These are phyloP conservation scores for Misgurnus anguillicaudatus DNA, from an alignment of 2,113 vertebrate species.

Conservation along the genomic window DNA sequence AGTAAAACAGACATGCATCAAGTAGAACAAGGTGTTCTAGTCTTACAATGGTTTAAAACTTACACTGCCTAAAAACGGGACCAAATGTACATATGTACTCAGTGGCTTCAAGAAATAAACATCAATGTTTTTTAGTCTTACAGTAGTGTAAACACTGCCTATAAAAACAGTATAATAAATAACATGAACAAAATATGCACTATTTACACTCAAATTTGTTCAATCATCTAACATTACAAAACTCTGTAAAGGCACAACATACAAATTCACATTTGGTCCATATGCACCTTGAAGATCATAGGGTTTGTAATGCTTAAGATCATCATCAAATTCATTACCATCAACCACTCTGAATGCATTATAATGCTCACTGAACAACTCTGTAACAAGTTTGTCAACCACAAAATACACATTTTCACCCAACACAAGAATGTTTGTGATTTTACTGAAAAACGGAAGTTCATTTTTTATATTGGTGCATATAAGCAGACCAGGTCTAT, in stretches of 20 bases:
- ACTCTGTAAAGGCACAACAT: not conserved
- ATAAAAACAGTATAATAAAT: too few species aligned
- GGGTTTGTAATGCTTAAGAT: conserved; percentile 7
- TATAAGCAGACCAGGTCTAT: conserved; percentile 11
- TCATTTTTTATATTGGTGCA: conserved; percentile 14
- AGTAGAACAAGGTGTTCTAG: too few species aligned
- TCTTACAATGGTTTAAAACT: too few species aligned
- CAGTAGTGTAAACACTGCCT: too few species aligned
- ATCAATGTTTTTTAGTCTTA: too few species aligned
- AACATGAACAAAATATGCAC: too few species aligned
- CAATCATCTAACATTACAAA: not conserved
- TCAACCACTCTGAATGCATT: conserved; percentile 16
- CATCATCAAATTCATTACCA: conserved; percentile 4
- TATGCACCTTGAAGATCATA: conserved; percentile 8
- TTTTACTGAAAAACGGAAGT: not conserved
- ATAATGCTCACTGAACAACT: conserved; percentile 22
- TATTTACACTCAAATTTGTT: too few species aligned
- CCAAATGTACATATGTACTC: too few species aligned
- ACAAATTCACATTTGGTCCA: conserved; percentile 5
- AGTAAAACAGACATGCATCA: too few species aligned
- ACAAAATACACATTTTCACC: conserved; percentile 21
- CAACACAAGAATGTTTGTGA: too few species aligned
- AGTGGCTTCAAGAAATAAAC: too few species aligned
- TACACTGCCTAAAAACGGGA: too few species aligned
- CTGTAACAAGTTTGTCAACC: conserved; percentile 5